Percentiles rank a stretch among this genome's conserved stretches.
phyloP scores from a whole-genome alignment of 2,113 vertebrate species.

The Barbus barbus region DNA sequence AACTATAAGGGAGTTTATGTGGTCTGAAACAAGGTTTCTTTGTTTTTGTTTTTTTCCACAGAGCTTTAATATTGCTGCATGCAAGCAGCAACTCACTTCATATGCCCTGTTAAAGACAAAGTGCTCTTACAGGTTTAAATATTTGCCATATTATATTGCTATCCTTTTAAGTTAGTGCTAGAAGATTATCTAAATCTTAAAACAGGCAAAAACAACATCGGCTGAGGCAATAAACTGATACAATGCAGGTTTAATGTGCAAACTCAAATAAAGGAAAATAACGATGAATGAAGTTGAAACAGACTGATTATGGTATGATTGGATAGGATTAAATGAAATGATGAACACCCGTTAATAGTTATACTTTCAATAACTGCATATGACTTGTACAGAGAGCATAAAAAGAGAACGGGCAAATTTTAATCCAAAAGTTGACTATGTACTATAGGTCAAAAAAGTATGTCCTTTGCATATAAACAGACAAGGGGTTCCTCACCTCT shows the following conservation, averaged over 20 bases:
- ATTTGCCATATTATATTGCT: neutral
- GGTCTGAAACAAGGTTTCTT: neutral
- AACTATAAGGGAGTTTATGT: neutral
- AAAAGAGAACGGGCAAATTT: neutral
- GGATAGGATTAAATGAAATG: neutral
- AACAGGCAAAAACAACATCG: neutral
- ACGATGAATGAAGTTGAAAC: neutral
- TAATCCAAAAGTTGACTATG: neutral
- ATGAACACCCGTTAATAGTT: neutral
- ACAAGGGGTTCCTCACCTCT: slow-evolving; percentile 77
- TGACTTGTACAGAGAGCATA: neutral
- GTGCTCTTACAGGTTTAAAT: neutral
- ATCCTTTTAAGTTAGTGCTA: neutral
- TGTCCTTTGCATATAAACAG: neutral
- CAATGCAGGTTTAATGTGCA: neutral
- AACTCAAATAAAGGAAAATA: neutral
- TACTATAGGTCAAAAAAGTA: neutral
- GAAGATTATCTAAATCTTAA: neutral
- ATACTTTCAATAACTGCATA: neutral
- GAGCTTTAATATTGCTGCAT: neutral
- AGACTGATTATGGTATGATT: neutral
- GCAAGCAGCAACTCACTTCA: neutral
- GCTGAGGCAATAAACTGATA: neutral
- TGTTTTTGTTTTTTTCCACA: neutral
- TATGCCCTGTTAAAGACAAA: neutral